phyloP scores from a whole-genome alignment of 2,113 vertebrate genomes.

The Axis porcinus region DNA sequence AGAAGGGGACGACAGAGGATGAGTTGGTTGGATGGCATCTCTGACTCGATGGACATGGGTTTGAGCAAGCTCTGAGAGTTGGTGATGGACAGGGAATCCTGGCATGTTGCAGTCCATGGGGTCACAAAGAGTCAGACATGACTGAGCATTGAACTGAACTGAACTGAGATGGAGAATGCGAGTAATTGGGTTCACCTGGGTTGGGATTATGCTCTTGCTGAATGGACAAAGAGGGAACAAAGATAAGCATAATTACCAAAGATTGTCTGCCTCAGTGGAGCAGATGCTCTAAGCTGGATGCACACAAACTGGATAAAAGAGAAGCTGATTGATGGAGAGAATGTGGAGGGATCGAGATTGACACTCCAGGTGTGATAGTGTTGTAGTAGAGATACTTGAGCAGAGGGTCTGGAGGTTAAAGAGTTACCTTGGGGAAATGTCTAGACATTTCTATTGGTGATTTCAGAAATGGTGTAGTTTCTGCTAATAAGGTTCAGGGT shows the following conservation, averaged over 20 bases:
- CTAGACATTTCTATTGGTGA: neutral
- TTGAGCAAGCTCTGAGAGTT: neutral
- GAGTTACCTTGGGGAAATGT: neutral
- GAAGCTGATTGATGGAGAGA: neutral
- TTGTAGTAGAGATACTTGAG: neutral
- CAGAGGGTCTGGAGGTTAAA: neutral
- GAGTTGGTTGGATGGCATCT: neutral
- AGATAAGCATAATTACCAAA: neutral
- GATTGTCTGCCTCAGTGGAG: rapidly evolving
- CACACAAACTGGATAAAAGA: neutral
- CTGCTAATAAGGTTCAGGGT: neutral
- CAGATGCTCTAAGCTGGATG: neutral
- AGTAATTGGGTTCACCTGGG: neutral
- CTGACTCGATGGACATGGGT: neutral
- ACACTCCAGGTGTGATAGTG: too few species aligned
- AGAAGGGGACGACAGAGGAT: neutral
- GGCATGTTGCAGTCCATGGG: neutral
- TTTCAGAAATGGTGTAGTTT: neutral
- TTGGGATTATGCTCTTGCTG: neutral
- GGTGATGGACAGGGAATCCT: neutral
- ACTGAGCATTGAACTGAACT: neutral
- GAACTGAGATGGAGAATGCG: neutral
- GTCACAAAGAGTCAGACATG: neutral
- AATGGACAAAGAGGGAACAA: neutral
- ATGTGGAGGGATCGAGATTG: too few species aligned